Evolutionary conservation across 2,113 vertebrate species (phyloP), one percentile per base, ranked within the genome.

Genomic region (Sylvia atricapilla): DNA sequence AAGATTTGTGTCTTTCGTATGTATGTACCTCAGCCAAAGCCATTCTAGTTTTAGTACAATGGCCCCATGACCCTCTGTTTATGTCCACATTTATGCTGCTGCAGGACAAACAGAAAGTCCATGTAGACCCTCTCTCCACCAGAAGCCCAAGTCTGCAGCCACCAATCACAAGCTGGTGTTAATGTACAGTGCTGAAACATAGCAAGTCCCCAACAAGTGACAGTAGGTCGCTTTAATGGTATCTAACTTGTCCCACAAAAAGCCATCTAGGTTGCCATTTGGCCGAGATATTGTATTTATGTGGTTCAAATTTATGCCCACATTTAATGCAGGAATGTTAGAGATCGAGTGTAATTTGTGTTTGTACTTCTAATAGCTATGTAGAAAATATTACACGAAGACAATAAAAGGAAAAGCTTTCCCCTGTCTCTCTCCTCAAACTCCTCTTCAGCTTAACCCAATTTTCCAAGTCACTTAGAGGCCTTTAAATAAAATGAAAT

Each of bases 401-500:
- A 97, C 97, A 98, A 98, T 98, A 98, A 94, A 97, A 97, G 56
- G 96, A 97, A 98, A 98, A 98, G 98, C 98, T 98, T 98, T 98
- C 97, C 95, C 74, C 92, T 94, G 85, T 87, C 95, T 97, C 89
- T 96, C 94, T 96, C 94, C 94, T 95, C 94, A 98, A 98, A 97
- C 97, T 98, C 97, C 88, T 97, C 93, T 96, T 95, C 87, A 85
- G 94, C 93, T 97, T 99, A 99, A 99, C 98, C 98, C 97, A 99
- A 99, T 99, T 99, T 99, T 97, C 97, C 95, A 96, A 98, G 98
- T 98, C 97, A 98, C 98, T 98, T 98, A 98, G 97, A 98, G 98
- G 97, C 97, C 97, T 96, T 96, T 97, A 98, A 98, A 98, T 97
- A 96, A 99, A 99, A 99, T 99, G 98, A 99, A 98, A 98, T 96